These are phyloP conservation scores for Zosterops pallidus DNA, from an alignment of 2,113 vertebrate species.

Conservation along the genomic window DNA sequence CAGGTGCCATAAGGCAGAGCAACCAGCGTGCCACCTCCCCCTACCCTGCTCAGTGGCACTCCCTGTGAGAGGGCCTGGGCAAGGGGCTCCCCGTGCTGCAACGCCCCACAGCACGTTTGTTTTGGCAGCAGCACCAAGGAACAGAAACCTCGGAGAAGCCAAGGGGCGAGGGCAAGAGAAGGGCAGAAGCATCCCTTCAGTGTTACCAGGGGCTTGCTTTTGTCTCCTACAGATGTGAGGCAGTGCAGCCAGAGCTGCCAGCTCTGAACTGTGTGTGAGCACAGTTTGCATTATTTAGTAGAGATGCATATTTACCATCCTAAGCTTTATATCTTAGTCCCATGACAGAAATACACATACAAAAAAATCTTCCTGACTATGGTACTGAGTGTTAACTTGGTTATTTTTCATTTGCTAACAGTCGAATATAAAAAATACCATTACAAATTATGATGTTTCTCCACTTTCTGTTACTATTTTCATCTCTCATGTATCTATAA, in stretches of 20 bases:
- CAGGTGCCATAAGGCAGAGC: neutral
- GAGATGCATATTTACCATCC: neutral
- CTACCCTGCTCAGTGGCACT: neutral
- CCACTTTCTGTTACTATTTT: neutral
- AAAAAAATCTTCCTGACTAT: neutral
- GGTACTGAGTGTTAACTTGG: neutral
- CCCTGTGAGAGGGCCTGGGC: accelerated
- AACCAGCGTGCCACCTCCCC: neutral
- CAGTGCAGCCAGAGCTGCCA: neutral
- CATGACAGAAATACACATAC: neutral
- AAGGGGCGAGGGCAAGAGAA: neutral
- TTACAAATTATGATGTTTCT: neutral
- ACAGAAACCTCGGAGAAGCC: neutral
- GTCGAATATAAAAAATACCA: neutral
- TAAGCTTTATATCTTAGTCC: constrained; percentile 14
- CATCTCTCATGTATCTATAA: neutral
- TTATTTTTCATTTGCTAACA: neutral
- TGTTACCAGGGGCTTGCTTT: neutral
- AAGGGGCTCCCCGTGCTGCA: accelerated
- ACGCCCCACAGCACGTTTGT: accelerated
- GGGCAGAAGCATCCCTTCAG: neutral
- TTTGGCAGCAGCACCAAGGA: neutral
- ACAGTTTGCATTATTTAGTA: constrained; percentile 27
- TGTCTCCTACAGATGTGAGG: neutral
- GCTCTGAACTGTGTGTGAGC: neutral